Base-by-base conservation (phyloP, 2,888 invertebrate genomes). In the Stomorhina lunata region DNA sequence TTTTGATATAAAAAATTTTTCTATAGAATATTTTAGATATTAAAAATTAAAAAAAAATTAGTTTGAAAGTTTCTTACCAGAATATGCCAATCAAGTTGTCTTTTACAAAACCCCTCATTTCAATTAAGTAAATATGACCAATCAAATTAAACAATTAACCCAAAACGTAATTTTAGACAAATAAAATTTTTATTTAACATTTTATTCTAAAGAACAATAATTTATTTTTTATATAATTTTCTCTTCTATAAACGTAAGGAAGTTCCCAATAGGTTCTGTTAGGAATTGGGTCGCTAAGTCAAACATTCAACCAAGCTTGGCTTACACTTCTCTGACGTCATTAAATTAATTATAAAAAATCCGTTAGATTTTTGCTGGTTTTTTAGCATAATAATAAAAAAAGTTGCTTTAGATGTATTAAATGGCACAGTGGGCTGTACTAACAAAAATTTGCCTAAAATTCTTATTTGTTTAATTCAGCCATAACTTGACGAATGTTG, bases 331-430 rank as follows among this genome's bases (percentile, higher is more conserved):
- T 48, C 66, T 80, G 65, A 80, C 71, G 76, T 80, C 65, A 76
- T 65, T 66, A 50, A 22, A 65, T 53, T 27, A 45, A 37, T 63
- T 65, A 22, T 59, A 76, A 15, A 50, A 63, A 59, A 50, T 57
- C 80, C 76, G 80, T 80, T 80, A 76, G 40, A 50, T 79, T 29
- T 79, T 61, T 73, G 20, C 68, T 50, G 61, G 15, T 48, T 37
- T 69, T 63, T 22, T 59, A 10, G 9, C n/a, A 29, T 22, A 27
- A 17, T 32, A 9, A 32, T 12, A 32, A 20, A 53, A 53, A 69
- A 76, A 29, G 55, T 65, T 65, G n/a, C n/a, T 1, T 65, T 45
- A 45, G 27, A n/a, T n/a, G n/a, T 37, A 40, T 32, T 20, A 29
- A n/a, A 6, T 29, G 15, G n/a, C 4, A 68, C 27, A 50, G 43